Base-by-base conservation (phyloP, 2,888 invertebrate genomes). In the Xestobium rufovillosum region DNA sequence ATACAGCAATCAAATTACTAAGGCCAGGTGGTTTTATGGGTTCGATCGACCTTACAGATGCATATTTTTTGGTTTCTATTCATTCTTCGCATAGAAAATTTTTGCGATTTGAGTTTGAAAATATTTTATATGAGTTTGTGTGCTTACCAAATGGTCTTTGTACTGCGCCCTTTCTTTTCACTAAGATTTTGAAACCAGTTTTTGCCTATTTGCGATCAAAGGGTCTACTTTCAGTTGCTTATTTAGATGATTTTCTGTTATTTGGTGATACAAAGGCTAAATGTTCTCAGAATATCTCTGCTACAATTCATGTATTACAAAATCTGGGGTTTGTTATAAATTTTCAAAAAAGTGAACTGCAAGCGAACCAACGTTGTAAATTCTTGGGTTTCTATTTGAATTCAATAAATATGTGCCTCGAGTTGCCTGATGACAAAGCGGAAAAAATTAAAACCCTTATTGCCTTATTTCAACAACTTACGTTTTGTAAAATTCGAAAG, bases 161-260 rank as follows among this genome's bases (percentile, higher is more conserved):
- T n/a, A 32, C 38, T n/a, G 47, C 45, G 3, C 50, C 53, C 4
- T 48, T 23, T 26, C 28, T 52, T 11, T 52, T 53, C 36, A 53
- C 54, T 4, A 53, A 53, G 34, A 14, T 52, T n/a, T 17, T 51
- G 36, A 48, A 47, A 37, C 44, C 49, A 25, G 42, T 49, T 6
- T 17, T 51, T 3, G 26, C 28, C n/a, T 11, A 12, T 15, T 33
- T 50, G 10, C 39, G 48, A 36, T 14, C 30, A 31, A 25, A 36
- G 39, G 47, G 45, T 12, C 35, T 43, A 13, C 29, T 41, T 4
- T 48, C 46, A 23, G 43, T 43, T 2, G 31, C 44, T n/a, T 49
- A 50, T 38, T 33, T 51, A 17, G 51, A 51, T 36, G 51, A 50
- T 33, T 39, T 49, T 23, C 27, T 49, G 8, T 10, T 45, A 3